Evolutionary conservation across 2,888 invertebrate species (phyloP).

Genomic region (Parapristionchus giblindavisi): DNA sequence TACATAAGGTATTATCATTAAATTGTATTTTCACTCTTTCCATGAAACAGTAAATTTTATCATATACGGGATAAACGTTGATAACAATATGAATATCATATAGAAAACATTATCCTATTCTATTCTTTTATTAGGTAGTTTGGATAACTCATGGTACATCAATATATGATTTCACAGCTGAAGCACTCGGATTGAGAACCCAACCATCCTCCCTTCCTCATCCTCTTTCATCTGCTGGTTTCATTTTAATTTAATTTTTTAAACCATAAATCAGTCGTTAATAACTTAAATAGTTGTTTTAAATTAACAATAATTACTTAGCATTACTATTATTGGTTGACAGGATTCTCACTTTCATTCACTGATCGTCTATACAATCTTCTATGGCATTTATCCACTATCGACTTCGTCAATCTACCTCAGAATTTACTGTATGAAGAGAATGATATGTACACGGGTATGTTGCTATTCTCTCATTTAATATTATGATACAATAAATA

Average conservation of each 20-base stretch:
- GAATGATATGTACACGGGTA: constrained; percentile 60
- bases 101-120: constrained; percentile 8
- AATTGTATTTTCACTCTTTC: constrained; percentile 11
- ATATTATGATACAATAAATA: too few relatives aligned
- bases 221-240: constrained; percentile 61
- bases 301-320: too few relatives aligned
- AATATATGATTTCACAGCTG: constrained; percentile 62
- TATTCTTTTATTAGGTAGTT: constrained; percentile 50
- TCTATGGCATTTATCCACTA: constrained; percentile 63
- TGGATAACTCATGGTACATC: constrained; percentile 68
- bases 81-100: background rate
- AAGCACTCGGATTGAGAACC: constrained; percentile 63
- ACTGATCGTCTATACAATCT: constrained; percentile 57
- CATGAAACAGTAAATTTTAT: too few relatives aligned
- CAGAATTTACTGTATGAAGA: constrained; percentile 64
- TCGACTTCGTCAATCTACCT: constrained; percentile 68
- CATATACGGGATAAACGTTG: constrained; percentile 1
- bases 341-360: constrained; percentile 57
- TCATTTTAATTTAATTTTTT: background rate
- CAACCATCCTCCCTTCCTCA: constrained; percentile 67
- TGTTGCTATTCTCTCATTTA: background rate
- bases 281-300: too few relatives aligned
- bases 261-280: background rate
- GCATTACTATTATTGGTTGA: constrained; percentile 38
- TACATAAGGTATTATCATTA: constrained; percentile 60